Percentiles rank a stretch among this genome's conserved stretches.
Evolutionary conservation across 2,113 vertebrate genomes (phyloP).

Genomic region (Hydrochoerus hydrochaeris): DNA sequence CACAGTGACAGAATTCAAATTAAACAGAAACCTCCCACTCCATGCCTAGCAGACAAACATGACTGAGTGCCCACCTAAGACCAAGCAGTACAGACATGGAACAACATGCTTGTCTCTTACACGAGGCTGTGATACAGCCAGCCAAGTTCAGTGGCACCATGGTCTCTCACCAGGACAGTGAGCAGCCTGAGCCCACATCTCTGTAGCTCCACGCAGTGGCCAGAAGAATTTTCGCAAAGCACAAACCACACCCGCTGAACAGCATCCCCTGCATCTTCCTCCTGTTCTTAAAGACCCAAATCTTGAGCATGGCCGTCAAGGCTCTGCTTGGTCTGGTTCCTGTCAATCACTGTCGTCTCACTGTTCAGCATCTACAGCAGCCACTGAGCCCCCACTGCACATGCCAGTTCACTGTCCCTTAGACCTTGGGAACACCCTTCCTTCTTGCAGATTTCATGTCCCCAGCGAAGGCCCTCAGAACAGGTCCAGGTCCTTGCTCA

Average conservation of each 20-base stretch:
- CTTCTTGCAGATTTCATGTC: constrained; percentile 21
- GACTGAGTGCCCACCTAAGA: neutral
- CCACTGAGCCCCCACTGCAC: neutral
- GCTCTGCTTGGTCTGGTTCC: neutral
- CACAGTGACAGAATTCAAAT: neutral
- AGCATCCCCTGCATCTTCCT: neutral
- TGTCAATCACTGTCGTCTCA: neutral
- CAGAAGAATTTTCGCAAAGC: neutral
- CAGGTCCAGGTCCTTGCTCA: neutral
- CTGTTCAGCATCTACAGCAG: neutral
- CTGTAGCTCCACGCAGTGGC: neutral
- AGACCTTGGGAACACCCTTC: neutral
- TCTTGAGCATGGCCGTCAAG: neutral
- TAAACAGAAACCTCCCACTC: neutral
- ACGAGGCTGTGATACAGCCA: neutral
- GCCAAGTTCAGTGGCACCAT: neutral
- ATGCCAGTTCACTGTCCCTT: neutral
- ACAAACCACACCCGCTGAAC: neutral
- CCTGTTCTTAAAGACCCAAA: neutral
- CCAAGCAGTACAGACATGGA: neutral
- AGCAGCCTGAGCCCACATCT: neutral
- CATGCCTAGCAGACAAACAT: neutral
- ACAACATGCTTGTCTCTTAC: neutral
- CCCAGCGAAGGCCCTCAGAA: neutral
- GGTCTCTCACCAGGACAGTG: neutral